Evolutionary conservation across 2,888 invertebrate species (phyloP).

Genomic region (Brachylomia viminalis): DNA sequence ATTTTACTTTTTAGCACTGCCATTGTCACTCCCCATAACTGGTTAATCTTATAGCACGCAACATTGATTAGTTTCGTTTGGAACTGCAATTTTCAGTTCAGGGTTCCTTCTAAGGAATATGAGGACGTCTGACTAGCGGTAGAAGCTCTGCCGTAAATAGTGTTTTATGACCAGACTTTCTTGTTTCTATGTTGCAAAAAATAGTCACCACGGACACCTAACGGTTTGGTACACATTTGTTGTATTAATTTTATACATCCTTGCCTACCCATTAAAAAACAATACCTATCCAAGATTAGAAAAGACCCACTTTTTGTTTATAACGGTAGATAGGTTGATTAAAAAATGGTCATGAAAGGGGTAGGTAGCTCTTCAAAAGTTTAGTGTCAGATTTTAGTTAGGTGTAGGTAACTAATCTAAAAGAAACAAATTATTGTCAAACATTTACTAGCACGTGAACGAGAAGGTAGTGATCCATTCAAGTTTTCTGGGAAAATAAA

Average conservation of each 20-base stretch:
- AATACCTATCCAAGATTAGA: slow-evolving; percentile 9
- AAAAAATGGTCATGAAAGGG: not conserved
- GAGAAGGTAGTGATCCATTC: slow-evolving; percentile 22
- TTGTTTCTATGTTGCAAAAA: slow-evolving; percentile 58
- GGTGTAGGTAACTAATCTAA: not conserved
- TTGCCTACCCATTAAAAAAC: not conserved
- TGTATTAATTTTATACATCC: slow-evolving; percentile 12
- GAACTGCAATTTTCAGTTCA: slow-evolving; percentile 56
- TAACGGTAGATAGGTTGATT: not conserved
- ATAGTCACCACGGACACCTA: slow-evolving; percentile 43
- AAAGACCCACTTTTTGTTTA: not conserved
- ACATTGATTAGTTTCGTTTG: not conserved
- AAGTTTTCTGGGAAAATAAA: slow-evolving; percentile 36
- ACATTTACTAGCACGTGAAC: slow-evolving; percentile 1
- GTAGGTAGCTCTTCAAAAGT: not conserved
- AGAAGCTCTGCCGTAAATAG: slow-evolving; percentile 32
- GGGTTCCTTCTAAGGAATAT: slow-evolving; percentile 45
- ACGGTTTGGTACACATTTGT: slow-evolving; percentile 58
- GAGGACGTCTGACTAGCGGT: slow-evolving; percentile 15
- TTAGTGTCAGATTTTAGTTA: not conserved
- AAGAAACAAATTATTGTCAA: not conserved
- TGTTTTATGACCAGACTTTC: slow-evolving; percentile 54
- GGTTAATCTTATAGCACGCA: not conserved
- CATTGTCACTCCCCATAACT: not conserved
- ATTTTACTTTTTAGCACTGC: not conserved